These are phyloP conservation scores for Calyptomena viridis DNA, from an alignment of 2,113 vertebrate species.

Conservation along the genomic window DNA sequence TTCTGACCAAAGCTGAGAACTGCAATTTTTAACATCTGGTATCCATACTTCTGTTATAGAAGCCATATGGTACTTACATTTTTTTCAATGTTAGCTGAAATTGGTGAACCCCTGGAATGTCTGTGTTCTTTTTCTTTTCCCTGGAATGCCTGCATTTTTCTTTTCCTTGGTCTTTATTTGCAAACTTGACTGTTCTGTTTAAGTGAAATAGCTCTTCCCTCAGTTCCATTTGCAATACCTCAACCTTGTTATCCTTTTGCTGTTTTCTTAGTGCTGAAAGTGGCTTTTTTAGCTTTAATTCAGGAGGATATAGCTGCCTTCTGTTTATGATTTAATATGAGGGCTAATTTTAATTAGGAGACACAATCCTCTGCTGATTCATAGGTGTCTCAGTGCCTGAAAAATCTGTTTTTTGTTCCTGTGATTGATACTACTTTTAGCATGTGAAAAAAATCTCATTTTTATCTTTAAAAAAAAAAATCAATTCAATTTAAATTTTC, in stretches of 20 bases:
- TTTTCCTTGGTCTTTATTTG: fast-evolving
- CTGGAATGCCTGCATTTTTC: not conserved
- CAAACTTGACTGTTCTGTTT: not conserved
- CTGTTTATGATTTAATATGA: not conserved
- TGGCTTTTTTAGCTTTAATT: not conserved
- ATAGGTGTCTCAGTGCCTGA: not conserved
- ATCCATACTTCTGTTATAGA: not conserved
- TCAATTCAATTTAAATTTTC: not conserved
- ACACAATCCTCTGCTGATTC: not conserved
- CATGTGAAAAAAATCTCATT: not conserved
- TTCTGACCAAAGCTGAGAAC: not conserved
- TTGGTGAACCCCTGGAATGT: not conserved
- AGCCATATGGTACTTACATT: too few species aligned
- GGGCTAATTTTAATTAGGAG: not conserved
- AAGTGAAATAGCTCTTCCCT: not conserved
- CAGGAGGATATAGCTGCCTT: not conserved
- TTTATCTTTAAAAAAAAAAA: not conserved
- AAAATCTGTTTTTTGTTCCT: not conserved
- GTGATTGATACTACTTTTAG: not conserved
- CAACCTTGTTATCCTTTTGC: not conserved
- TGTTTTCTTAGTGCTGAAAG: not conserved
- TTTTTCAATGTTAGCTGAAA: not conserved
- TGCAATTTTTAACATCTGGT: not conserved
- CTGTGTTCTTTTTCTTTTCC: not conserved
- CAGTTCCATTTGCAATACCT: not conserved